These are phyloP conservation scores for Galerucella pusilla DNA, from an alignment of 2,888 invertebrate genomes.

Conservation along the genomic window DNA sequence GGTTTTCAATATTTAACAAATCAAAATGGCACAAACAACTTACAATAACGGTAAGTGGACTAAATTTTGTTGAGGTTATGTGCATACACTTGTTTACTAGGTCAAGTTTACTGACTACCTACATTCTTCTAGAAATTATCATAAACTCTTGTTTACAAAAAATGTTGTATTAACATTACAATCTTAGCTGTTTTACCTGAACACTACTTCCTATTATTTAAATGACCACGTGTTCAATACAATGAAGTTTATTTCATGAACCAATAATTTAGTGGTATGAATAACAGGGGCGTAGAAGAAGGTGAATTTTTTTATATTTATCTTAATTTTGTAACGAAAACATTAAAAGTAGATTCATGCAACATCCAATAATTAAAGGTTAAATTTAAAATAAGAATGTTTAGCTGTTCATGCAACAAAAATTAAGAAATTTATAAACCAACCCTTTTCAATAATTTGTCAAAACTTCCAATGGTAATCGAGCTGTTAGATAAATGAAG, in stretches of 20 bases:
- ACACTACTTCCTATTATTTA: neutral
- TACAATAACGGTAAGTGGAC: slow-evolving; percentile 8
- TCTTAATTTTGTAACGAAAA: no score
- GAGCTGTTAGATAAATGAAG: no score
- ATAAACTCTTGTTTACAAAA: neutral
- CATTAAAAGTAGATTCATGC: no score
- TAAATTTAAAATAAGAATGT: no score
- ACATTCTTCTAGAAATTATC: neutral
- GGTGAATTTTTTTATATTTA: no score
- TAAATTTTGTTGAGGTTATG: slow-evolving; percentile 4
- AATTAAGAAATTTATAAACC: no score
- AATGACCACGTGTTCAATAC: neutral
- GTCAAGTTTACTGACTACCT: neutral
- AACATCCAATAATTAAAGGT: no score
- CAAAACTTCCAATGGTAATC: no score
- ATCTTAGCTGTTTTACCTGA: no score
- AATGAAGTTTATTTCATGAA: neutral
- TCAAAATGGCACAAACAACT: slow-evolving; percentile 10
- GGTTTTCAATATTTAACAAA: neutral
- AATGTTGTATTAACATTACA: no score
- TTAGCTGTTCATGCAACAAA: no score
- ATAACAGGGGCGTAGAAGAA: neutral
- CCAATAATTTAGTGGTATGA: neutral
- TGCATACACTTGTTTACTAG: slow-evolving; percentile 1
- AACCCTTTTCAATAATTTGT: no score